Evolutionary conservation across 2,113 vertebrate species (phyloP), one percentile per base, ranked within the genome.

Genomic region (Pavo muticus): DNA sequence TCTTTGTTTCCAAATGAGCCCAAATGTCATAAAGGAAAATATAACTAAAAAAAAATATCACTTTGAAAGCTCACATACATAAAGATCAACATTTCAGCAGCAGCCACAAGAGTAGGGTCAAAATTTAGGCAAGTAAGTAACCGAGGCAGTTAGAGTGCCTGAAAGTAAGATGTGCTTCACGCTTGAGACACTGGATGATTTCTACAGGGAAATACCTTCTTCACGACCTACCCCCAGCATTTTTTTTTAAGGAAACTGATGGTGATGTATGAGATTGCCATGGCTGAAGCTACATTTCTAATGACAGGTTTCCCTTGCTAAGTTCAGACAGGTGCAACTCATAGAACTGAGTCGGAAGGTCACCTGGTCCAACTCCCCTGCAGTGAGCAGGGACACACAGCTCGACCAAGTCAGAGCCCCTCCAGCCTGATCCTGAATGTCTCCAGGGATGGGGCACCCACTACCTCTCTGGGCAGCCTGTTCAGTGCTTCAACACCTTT

Each of bases 1-100:
- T 87, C 87, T 87, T 96, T 96, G 87, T 83, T 93, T 88, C 78
- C 24, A 25, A 84, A 83, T 87, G 84, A 94, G 94, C 70, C n/a
- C 67, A 67, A 94, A 91, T 67, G 70, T 84, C 76, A 78, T 54
- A 93, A 69, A 91, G 65, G 39, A 92, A 84, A 95, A 91, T 32
- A 61, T 60, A 96, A 91, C 57, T 89, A 91, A 91, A 47, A 78
- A 57, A 92, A 76, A 56, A 12, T 7, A 74, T 74, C 61, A 81
- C 25, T 87, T 60, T 45, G 72, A 84, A 71, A 83, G 52, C 63
- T 52, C 45, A 71, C n/a, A 48, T 47, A 32, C 67, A 40, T 69
- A 32, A 20, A 84, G 42, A 17, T 39, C 44, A 76, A 40, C 24
- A 2, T 39, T 90, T 90, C 67, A 78, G 45, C 50, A 91, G 65